These are phyloP conservation scores for Scrobipalpa atriplicella DNA, from an alignment of 2,888 invertebrate genomes.

Conservation along the genomic window DNA sequence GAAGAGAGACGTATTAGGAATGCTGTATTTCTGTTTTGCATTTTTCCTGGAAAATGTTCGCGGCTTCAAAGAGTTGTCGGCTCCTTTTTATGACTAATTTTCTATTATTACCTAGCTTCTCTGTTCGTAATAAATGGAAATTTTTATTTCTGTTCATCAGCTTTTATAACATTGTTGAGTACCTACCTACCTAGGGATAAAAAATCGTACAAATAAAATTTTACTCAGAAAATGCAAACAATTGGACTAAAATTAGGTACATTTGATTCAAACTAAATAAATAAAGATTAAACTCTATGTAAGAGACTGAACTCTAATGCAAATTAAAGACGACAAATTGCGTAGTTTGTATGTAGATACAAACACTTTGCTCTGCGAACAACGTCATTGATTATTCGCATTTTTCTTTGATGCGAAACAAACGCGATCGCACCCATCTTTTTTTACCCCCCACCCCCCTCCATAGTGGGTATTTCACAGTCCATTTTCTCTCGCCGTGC, in stretches of 20 bases:
- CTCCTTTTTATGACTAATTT: slow-evolving; percentile 1
- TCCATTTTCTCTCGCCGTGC: slow-evolving; percentile 41
- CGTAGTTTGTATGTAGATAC: slow-evolving; percentile 17
- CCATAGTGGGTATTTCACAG: slow-evolving; percentile 43
- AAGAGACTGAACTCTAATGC: background rate
- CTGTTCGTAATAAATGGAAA: background rate
- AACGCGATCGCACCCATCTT: slow-evolving; percentile 29
- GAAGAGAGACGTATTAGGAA: slow-evolving; percentile 40
- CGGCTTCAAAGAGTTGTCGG: background rate
- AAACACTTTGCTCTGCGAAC: slow-evolving; percentile 27
- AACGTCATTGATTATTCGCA: slow-evolving; percentile 24
- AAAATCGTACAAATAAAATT: no score
- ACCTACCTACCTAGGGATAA: no score
- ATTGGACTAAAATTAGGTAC: no score
- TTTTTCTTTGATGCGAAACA: slow-evolving; percentile 34
- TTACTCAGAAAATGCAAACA: no score
- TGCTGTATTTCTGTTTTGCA: slow-evolving; percentile 31
- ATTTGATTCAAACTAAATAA: no score
- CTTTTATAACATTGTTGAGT: no score
- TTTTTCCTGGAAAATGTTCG: slow-evolving; percentile 1
- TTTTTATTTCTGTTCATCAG: background rate
- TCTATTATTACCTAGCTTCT: background rate
- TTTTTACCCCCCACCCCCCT: slow-evolving; percentile 34
- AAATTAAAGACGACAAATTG: slow-evolving; percentile 2
- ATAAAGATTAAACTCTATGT: background rate